phyloP scores from a whole-genome alignment of 1,140 invertebrate genomes.

The Drosophila navojoa region DNA sequence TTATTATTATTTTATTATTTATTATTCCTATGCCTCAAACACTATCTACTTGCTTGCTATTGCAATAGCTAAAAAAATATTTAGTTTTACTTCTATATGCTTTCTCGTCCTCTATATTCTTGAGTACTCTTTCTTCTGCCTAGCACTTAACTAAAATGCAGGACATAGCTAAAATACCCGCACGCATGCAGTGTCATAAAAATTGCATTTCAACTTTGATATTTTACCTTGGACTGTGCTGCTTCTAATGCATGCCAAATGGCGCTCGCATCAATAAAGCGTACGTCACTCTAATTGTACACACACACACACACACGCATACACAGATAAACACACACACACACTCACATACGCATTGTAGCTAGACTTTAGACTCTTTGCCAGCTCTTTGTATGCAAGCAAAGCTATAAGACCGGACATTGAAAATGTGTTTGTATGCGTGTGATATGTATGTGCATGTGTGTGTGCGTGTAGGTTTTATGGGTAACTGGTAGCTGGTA shows the following conservation, averaged over 20 bases:
- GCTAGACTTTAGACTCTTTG: slow-evolving; percentile 68
- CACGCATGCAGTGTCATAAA: slow-evolving; percentile 37
- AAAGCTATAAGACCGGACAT: slow-evolving; percentile 15
- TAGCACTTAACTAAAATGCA: neutral
- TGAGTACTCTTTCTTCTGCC: too few relatives aligned
- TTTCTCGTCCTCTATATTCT: too few relatives aligned
- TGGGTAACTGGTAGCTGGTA: slow-evolving; percentile 46
- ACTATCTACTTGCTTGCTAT: too few relatives aligned
- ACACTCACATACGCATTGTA: slow-evolving; percentile 56
- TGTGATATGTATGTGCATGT: neutral
- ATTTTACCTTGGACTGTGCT: slow-evolving; percentile 68
- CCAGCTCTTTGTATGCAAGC: slow-evolving; percentile 72
- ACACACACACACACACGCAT: slow-evolving; percentile 27
- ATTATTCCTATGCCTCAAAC: too few relatives aligned
- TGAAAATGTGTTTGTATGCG: neutral
- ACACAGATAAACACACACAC: slow-evolving; percentile 7
- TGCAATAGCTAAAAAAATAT: too few relatives aligned
- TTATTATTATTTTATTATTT: too few relatives aligned
- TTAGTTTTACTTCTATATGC: too few relatives aligned
- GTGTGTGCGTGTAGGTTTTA: slow-evolving; percentile 25
- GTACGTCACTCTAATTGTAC: slow-evolving; percentile 79
- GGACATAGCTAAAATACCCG: slow-evolving; percentile 28
- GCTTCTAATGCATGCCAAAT: slow-evolving; percentile 77
- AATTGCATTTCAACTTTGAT: slow-evolving; percentile 79
- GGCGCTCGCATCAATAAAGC: slow-evolving; percentile 77